A percentile compares a stretch with the other conserved stretches of the same genome.
phyloP scores from a whole-genome alignment of 2,113 vertebrate species.

The Cheilinus undulatus region DNA sequence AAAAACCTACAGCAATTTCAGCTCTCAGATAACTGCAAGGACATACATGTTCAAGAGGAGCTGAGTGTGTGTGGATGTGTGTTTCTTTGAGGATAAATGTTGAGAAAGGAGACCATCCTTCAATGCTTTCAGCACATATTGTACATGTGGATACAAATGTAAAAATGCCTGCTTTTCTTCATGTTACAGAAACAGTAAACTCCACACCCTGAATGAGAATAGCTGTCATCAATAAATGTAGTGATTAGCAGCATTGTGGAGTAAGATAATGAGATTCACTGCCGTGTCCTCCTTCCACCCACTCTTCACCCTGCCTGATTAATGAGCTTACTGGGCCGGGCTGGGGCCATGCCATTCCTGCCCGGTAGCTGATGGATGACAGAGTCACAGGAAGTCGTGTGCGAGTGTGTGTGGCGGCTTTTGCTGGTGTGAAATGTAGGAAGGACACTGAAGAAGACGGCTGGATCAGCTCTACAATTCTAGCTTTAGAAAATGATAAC shows the following conservation, averaged over 20 bases:
- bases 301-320: conserved; percentile 66
- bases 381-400: conserved; percentile 21
- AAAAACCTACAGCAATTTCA: conserved; percentile 5
- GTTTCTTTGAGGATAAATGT: neutral
- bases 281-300: conserved; percentile 62
- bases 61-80: conserved; percentile 4
- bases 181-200: conserved; percentile 50
- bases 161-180: conserved; percentile 29
- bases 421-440: conserved; percentile 29
- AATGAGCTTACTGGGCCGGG: conserved; percentile 65
- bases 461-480: conserved; percentile 4
- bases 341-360: conserved; percentile 52
- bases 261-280: conserved; percentile 67
- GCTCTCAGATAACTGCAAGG: conserved; percentile 12
- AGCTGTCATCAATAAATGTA: conserved; percentile 62
- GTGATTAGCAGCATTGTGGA: conserved; percentile 64
- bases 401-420: conserved; percentile 19
- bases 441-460: conserved; percentile 19
- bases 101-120: neutral
- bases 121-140: too few species aligned
- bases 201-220: conserved; percentile 40
- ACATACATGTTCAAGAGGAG: neutral
- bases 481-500: neutral
- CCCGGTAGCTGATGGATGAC: conserved; percentile 66
- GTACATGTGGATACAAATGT: neutral